phyloP scores from a whole-genome alignment of 2,113 vertebrate species.

The Candoia aspera region DNA sequence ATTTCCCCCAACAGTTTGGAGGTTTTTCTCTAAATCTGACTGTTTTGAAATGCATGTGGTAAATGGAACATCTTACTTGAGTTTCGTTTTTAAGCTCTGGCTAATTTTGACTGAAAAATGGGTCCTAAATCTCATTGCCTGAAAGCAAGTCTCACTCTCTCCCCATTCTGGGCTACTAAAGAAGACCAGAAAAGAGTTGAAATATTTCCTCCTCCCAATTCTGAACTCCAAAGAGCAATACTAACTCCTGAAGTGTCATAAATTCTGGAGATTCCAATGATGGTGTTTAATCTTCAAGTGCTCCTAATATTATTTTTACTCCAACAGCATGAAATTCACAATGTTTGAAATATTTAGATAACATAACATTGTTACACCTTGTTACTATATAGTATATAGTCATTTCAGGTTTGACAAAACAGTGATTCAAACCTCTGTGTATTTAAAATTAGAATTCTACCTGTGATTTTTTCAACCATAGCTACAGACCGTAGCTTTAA shows the following conservation, averaged over 20 bases:
- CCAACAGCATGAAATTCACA: not conserved
- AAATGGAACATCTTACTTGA: no score
- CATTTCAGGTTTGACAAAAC: not conserved
- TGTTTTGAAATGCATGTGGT: no score
- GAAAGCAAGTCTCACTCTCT: not conserved
- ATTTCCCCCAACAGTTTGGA: no score
- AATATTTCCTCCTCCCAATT: not conserved
- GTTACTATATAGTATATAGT: not conserved
- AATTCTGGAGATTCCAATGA: not conserved
- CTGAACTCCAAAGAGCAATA: not conserved
- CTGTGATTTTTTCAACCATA: not conserved
- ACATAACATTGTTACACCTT: not conserved
- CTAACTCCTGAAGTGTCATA: not conserved
- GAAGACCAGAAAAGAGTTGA: not conserved
- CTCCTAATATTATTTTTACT: not conserved
- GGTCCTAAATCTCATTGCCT: no score
- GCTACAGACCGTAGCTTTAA: not conserved
- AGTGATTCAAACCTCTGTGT: not conserved
- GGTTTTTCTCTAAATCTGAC: no score
- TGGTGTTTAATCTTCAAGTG: not conserved
- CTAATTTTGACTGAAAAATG: no score
- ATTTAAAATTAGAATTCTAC: not conserved
- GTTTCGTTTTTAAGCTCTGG: no score
- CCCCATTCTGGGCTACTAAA: not conserved
- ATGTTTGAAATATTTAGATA: not conserved